Percentiles rank a stretch among this genome's conserved stretches.
phyloP scores from a whole-genome alignment of 2,888 invertebrate genomes.

The Sinhomidia bicolor region DNA sequence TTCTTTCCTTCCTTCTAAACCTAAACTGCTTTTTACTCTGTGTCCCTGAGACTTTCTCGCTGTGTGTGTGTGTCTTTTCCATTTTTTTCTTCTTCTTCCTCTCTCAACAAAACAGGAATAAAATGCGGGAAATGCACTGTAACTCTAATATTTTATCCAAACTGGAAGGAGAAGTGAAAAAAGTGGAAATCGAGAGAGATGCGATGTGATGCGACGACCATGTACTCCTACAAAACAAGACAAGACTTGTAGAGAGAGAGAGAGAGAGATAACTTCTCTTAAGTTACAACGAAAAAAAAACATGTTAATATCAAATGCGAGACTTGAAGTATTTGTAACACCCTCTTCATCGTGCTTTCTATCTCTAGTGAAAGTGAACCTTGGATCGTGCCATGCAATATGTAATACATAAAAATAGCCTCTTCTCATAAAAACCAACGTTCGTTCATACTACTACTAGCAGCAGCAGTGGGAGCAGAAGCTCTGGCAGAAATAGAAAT shows the following conservation, averaged over 20 bases:
- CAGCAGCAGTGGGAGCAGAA: too few species aligned
- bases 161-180: too few species aligned
- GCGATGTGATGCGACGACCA: background rate
- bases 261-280: too few species aligned
- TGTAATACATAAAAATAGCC: background rate
- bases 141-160: constrained; percentile 62
- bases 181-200: background rate
- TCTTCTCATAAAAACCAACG: background rate
- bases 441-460: background rate
- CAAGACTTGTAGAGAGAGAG: background rate
- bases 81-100: background rate
- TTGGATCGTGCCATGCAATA: constrained; percentile 10
- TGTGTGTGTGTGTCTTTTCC: background rate
- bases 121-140: constrained; percentile 55
- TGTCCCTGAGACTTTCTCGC: background rate
- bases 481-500: background rate
- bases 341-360: constrained; percentile 12
- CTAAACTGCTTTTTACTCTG: too few species aligned
- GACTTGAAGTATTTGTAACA: constrained; percentile 20
- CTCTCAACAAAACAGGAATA: background rate
- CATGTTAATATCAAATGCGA: constrained; percentile 40
- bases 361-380: background rate
- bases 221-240: background rate
- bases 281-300: background rate
- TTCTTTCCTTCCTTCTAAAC: background rate